Conservation (phyloP, 2,888 invertebrate genomes). For the Escarpia spicata region DNA sequence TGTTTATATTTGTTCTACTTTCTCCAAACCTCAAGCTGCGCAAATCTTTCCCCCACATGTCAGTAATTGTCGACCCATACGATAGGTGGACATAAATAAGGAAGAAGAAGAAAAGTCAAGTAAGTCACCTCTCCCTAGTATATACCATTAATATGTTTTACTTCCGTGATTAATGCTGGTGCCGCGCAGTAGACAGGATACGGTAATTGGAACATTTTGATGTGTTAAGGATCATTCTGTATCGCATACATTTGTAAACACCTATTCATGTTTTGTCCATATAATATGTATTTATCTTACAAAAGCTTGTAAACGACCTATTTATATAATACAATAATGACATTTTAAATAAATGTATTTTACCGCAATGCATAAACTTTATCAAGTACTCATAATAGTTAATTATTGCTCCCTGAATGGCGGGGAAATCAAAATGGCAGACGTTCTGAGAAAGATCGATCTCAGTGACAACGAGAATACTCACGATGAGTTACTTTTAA, state of each 20-base stretch:
- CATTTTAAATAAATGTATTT: neutral
- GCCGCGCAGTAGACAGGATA: neutral
- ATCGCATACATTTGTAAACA: neutral
- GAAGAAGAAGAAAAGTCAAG: too few relatives aligned
- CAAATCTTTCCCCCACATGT: too few relatives aligned
- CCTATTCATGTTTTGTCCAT: neutral
- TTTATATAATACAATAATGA: neutral
- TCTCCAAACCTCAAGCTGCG: too few relatives aligned
- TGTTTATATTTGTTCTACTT: too few relatives aligned
- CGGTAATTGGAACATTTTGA: neutral
- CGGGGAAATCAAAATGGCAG: constrained; percentile 16
- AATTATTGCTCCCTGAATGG: neutral
- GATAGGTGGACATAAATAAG: too few relatives aligned
- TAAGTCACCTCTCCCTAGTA: too few relatives aligned
- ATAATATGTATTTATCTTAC: neutral
- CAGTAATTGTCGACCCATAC: too few relatives aligned
- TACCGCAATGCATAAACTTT: neutral
- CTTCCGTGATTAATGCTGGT: neutral
- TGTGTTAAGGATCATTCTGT: neutral
- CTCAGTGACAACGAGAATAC: neutral
- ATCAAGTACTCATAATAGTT: neutral
- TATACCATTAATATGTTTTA: too few relatives aligned
- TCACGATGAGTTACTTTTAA: neutral
- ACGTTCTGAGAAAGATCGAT: neutral
- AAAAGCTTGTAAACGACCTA: neutral